phyloP scores from a whole-genome alignment of 2,797 vertebrate genomes.

The Loris lydekkerianus region DNA sequence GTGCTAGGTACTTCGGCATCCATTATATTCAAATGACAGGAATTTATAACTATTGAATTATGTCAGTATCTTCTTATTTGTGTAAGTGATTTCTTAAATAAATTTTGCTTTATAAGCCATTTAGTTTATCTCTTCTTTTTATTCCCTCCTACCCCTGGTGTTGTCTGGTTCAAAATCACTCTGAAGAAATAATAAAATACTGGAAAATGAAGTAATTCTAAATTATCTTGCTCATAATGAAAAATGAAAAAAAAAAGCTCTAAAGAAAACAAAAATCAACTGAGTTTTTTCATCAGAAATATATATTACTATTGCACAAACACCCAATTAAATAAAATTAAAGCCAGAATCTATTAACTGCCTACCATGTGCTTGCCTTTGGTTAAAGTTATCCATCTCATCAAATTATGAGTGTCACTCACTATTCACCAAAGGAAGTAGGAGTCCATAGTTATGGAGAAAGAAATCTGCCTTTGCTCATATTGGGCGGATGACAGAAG shows the following conservation, averaged over 20 bases:
- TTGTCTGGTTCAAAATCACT: conserved; percentile 24
- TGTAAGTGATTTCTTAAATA: background rate
- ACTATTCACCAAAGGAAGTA: conserved; percentile 22
- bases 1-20: background rate
- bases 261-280: conserved; percentile 50
- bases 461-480: conserved; percentile 51
- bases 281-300: conserved; percentile 6
- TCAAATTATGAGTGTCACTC: background rate
- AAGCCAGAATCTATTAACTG: background rate
- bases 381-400: background rate
- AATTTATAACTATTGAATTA: background rate
- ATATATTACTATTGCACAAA: background rate
- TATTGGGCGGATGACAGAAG: background rate
- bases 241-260: background rate
- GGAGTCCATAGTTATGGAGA: background rate
- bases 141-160: too few relatives aligned
- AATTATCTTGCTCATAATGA: conserved; percentile 1
- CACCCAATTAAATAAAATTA: background rate
- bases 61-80: background rate
- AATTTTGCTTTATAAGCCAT: background rate
- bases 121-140: background rate
- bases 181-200: conserved; percentile 6
- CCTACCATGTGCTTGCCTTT: background rate
- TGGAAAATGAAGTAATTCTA: conserved; percentile 47
- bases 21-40: background rate